Conservation (phyloP, 2,113 vertebrate species). For the Lampris megalopsis region DNA sequence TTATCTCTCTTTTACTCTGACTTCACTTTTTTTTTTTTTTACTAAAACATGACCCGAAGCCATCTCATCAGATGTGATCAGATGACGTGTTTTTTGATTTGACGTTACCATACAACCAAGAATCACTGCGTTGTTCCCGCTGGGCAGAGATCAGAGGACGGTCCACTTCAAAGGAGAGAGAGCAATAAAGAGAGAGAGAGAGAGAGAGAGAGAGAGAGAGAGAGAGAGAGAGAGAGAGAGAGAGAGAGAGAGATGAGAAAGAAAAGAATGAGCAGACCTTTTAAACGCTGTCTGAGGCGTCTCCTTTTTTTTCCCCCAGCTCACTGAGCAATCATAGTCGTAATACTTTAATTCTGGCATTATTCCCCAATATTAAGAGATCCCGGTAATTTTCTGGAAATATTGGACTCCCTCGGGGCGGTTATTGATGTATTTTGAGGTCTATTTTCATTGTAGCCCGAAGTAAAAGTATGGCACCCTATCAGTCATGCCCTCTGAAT, state of each 20-base stretch:
- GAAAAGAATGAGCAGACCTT: slow-evolving; percentile 8
- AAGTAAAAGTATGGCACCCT: slow-evolving; percentile 52
- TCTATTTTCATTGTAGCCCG: slow-evolving; percentile 66
- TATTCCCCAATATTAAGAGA: slow-evolving; percentile 53
- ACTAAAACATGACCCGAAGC: neutral
- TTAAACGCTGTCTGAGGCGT: slow-evolving; percentile 8
- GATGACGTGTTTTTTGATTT: slow-evolving; percentile 1
- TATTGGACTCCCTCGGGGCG: slow-evolving; percentile 46
- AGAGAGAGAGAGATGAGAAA: slow-evolving; percentile 21
- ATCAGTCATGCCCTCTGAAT: slow-evolving; percentile 61
- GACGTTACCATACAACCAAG: neutral
- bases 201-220: slow-evolving; percentile 4
- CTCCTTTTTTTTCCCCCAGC: slow-evolving; percentile 12
- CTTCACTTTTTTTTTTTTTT: slow-evolving; percentile 3
- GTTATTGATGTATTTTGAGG: slow-evolving; percentile 57
- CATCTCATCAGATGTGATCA: slow-evolving; percentile 17
- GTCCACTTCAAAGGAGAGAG: slow-evolving; percentile 24
- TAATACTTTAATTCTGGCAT: slow-evolving; percentile 23
- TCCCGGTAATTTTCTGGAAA: slow-evolving; percentile 58
- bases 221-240: neutral
- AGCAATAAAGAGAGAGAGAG: slow-evolving; percentile 13
- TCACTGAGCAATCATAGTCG: neutral
- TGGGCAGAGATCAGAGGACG: slow-evolving; percentile 42
- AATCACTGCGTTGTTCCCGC: slow-evolving; percentile 31
- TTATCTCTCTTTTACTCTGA: slow-evolving; percentile 47